These are phyloP conservation scores for Melanargia galathea DNA, from an alignment of 2,888 invertebrate genomes.

Conservation along the genomic window DNA sequence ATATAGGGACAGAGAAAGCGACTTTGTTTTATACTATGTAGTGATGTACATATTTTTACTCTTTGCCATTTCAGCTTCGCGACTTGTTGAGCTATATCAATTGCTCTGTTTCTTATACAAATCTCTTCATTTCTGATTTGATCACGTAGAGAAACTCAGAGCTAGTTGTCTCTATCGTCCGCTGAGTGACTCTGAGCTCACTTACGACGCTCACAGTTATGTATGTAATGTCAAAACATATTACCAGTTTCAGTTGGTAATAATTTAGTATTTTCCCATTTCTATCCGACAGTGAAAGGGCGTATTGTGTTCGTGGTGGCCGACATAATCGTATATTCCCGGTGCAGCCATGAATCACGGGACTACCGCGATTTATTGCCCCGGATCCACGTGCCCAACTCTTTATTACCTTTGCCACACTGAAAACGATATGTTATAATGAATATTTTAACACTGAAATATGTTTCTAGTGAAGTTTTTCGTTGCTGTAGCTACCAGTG, in stretches of 20 bases:
- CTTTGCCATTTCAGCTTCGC: too few species aligned
- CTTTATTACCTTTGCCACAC: constrained; percentile 39
- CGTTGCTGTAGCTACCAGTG: background rate
- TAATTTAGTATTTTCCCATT: constrained; percentile 6
- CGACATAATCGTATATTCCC: constrained; percentile 38
- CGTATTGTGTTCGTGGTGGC: constrained; percentile 29
- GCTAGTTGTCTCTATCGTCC: too few species aligned
- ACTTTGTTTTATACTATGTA: too few species aligned
- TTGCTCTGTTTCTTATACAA: too few species aligned
- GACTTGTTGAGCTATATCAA: too few species aligned
- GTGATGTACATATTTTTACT: too few species aligned
- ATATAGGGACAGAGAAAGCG: too few species aligned
- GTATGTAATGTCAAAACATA: too few species aligned
- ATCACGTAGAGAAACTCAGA: too few species aligned
- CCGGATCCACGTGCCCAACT: constrained; percentile 38
- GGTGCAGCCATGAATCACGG: constrained; percentile 38
- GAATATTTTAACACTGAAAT: constrained; percentile 33
- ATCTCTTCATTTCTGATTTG: too few species aligned
- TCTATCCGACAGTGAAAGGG: constrained; percentile 25
- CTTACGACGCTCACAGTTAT: too few species aligned
- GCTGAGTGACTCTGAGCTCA: too few species aligned
- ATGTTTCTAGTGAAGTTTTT: constrained; percentile 7
- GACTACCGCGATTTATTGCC: constrained; percentile 38
- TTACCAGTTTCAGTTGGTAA: background rate
- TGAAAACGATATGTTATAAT: constrained; percentile 35